Conservation (phyloP, 2,888 invertebrate genomes). For the Pheosia tremula region DNA sequence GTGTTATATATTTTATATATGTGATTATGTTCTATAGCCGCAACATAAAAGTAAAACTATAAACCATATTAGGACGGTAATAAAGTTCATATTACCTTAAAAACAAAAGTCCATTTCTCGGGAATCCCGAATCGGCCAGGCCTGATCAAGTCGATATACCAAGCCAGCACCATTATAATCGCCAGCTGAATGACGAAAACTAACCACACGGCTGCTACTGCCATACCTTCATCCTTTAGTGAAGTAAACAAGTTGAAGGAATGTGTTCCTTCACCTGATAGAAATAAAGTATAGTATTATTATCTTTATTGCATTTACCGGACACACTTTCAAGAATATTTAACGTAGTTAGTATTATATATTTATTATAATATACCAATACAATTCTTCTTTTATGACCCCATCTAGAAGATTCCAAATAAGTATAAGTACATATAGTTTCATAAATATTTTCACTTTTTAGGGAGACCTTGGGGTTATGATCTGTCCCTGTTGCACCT, state of each 20-base stretch:
- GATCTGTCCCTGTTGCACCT: no score
- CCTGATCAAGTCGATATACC: constrained; percentile 22
- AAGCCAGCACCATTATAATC: constrained; percentile 5
- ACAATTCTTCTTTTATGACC: no score
- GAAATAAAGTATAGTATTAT: neutral
- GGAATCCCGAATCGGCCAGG: constrained; percentile 24
- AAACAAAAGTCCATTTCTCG: constrained; percentile 18
- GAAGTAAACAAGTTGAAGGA: constrained; percentile 9
- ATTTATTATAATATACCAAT: no score
- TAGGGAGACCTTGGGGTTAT: no score
- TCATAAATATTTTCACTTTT: no score
- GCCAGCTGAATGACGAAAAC: constrained; percentile 10
- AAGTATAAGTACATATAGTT: no score
- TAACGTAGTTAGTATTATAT: no score
- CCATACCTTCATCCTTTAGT: neutral
- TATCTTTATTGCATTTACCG: neutral
- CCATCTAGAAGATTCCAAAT: no score
- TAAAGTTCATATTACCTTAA: constrained; percentile 14
- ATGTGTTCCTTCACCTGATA: constrained; percentile 16
- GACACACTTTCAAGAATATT: neutral
- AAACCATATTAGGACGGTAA: neutral
- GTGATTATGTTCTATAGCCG: no score
- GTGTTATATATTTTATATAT: no score
- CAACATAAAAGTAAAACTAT: neutral
- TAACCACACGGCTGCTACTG: constrained; percentile 8